A percentile compares a stretch with the other conserved stretches of the same genome.
These are phyloP conservation scores for Dreissena polymorpha DNA, from an alignment of 1,140 invertebrate genomes.

Conservation along the genomic window DNA sequence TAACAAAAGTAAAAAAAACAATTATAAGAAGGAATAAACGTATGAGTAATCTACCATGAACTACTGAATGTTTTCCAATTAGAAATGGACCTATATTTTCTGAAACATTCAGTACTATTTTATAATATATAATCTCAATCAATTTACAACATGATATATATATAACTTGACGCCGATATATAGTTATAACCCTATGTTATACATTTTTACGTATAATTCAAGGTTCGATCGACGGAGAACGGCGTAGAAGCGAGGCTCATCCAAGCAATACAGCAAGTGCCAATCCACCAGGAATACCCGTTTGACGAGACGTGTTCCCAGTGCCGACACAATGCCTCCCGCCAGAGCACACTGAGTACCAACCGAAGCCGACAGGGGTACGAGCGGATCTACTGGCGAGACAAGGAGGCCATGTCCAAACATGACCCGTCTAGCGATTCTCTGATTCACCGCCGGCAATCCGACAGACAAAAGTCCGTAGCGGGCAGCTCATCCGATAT, in stretches of 20 bases:
- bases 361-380: conserved; percentile 47
- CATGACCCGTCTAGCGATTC: conserved; percentile 42
- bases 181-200: no score
- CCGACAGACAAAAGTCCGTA: conserved; percentile 46
- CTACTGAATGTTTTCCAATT: no score
- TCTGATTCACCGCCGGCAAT: conserved; percentile 28
- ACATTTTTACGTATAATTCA: not conserved
- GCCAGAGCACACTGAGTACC: conserved; percentile 47
- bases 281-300: conserved; percentile 25
- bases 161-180: no score
- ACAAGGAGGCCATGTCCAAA: conserved; percentile 20
- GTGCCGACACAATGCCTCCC: conserved; percentile 21
- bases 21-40: no score
- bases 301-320: conserved; percentile 51
- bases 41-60: no score
- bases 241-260: conserved; percentile 44
- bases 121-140: no score
- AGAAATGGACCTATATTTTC: no score
- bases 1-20: no score
- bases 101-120: no score
- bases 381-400: conserved; percentile 50
- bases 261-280: conserved; percentile 46
- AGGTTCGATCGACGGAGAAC: conserved; percentile 50
- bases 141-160: no score
- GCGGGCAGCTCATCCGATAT: conserved; percentile 49